phyloP scores from a whole-genome alignment of 37 sponge, comb jelly and placozoan species.

The Diacarnus erythraeanus region DNA sequence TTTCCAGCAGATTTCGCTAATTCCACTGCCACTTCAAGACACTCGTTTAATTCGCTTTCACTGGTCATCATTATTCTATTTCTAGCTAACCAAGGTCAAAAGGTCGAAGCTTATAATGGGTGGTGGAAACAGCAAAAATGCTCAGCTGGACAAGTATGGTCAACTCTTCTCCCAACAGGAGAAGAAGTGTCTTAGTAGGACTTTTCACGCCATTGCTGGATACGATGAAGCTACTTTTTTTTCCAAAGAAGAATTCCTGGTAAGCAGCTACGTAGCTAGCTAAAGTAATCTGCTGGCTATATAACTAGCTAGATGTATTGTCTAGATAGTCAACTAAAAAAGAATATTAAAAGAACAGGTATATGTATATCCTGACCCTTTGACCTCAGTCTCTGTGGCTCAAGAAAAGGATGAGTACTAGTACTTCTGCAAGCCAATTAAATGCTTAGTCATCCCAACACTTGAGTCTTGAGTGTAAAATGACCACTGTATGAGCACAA shows the following conservation, averaged over 20 bases:
- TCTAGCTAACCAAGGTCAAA: background rate
- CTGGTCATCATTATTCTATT: background rate
- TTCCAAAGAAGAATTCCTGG: constrained; percentile 22
- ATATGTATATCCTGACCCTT: too few species aligned
- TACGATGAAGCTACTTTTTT: constrained; percentile 20
- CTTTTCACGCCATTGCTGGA: constrained; percentile 36
- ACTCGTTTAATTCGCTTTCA: constrained; percentile 36
- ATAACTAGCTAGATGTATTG: too few species aligned
- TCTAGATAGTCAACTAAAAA: too few species aligned
- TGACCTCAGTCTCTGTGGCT: too few species aligned
- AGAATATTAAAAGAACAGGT: too few species aligned
- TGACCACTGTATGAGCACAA: too few species aligned
- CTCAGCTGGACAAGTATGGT: constrained; percentile 31
- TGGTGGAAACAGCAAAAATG: constrained; percentile 32
- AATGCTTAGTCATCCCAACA: too few species aligned
- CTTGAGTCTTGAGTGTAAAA: too few species aligned
- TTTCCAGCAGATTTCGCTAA: constrained; percentile 73
- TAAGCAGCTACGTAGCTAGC: too few species aligned
- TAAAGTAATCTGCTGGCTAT: too few species aligned
- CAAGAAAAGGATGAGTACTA: too few species aligned
- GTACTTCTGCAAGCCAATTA: too few species aligned
- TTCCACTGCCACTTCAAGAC: constrained; percentile 64
- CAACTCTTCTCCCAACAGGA: constrained; percentile 38
- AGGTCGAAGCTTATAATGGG: constrained; percentile 39
- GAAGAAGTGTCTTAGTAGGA: constrained; percentile 12